Base-by-base conservation (phyloP, 92 coral and sea anemone species). In the Paragorgia papillata region DNA sequence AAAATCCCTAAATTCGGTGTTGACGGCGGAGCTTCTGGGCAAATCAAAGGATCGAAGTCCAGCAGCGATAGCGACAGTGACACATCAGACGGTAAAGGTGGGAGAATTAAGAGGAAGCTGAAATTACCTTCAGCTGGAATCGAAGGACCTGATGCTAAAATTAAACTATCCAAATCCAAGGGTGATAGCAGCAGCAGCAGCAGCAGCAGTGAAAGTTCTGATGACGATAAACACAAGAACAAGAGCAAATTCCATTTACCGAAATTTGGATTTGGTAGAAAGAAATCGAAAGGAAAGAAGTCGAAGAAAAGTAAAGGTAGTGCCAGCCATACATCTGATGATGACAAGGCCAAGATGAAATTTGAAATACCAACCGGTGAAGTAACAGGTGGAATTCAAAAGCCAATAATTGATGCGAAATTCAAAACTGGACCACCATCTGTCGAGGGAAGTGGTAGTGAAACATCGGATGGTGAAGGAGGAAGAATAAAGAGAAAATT, bases 321-420 rank as follows among this genome's bases (percentile, higher is more conserved):
- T 20, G 78, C 32, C 7, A 71, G 78, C 17, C 63, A 71, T 7
- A 70, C 77, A 51, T 70, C 77, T 2, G 77, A 70, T 53, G 77
- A 63, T 70, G 43, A 70, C 58, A 46, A 44, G 75, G 46, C 44
- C 46, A 1, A 68, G 46, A 30, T 26, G 75, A 15, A 68, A 68
- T 20, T 30, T 68, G 9, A 68, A 68, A 68, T 0, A 24, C 25
- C 75, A 35, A 10, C 13, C 13, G 75, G 75, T 0, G 2, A 44
- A 28, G 75, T 34, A 28, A 26, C 24, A 3, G 62, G 33, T 14
- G 18, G 3, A 56, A 24, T 39, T 43, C 58, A 59, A 1, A n/a
- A 51, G 21, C 25, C 55, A 71, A 55, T n/a, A n/a, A n/a, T n/a
- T n/a, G n/a, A n/a, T n/a, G n/a, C n/a, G n/a, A n/a, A n/a, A n/a